A percentile compares a stretch with the other conserved stretches of the same genome.
Evolutionary conservation across 2,888 invertebrate species (phyloP).

Genomic region (Phortica okadai): DNA sequence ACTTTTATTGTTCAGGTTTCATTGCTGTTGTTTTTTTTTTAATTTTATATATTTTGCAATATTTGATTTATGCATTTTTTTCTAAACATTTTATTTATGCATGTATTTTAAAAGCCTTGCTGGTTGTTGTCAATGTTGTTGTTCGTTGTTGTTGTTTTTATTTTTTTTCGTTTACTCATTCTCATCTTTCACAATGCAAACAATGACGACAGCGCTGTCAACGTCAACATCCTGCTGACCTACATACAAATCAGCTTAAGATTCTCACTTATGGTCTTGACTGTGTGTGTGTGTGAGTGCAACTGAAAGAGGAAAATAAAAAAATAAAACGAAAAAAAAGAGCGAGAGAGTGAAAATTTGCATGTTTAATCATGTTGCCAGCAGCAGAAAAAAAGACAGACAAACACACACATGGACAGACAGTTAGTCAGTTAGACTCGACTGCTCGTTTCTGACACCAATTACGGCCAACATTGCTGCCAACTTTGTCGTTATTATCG

Average conservation of each 20-base stretch:
- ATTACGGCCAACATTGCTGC: constrained; percentile 21
- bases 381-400: not conserved
- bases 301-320: not conserved
- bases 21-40: no score
- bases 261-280: not conserved
- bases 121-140: no score
- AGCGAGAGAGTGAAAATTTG: constrained; percentile 8
- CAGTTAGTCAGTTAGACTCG: not conserved
- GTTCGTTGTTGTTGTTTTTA: no score
- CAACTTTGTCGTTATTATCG: constrained; percentile 6
- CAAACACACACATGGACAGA: not conserved
- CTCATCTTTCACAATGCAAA: not conserved
- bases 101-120: no score
- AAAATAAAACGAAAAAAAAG: not conserved
- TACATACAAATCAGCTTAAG: constrained; percentile 1
- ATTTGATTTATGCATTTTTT: constrained; percentile 13
- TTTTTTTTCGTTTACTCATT: not conserved
- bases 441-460: constrained; percentile 24
- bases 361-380: constrained; percentile 20
- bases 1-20: no score
- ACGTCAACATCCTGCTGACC: constrained; percentile 30
- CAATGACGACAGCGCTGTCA: not conserved
- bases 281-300: not conserved
- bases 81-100: not conserved
- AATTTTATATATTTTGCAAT: not conserved